Evolutionary conservation across 1,140 invertebrate genomes (phyloP).

Genomic region (Leptinotarsa texana): DNA sequence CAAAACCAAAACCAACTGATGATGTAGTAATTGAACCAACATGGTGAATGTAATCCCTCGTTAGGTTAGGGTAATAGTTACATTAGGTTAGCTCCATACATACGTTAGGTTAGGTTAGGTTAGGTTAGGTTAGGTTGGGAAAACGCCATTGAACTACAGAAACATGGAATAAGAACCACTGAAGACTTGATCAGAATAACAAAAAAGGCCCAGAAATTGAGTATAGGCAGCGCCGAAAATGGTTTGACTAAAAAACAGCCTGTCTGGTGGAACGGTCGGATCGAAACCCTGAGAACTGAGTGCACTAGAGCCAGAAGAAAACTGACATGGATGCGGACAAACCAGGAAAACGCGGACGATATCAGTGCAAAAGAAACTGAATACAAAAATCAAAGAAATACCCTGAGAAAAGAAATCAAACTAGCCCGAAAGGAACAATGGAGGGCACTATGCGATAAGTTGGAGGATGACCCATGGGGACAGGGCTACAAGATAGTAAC

Average conservation of each 20-base stretch:
- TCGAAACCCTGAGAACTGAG: neutral
- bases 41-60: too few relatives aligned
- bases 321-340: neutral
- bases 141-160: neutral
- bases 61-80: too few relatives aligned
- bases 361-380: neutral
- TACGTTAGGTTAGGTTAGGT: too few relatives aligned
- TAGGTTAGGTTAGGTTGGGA: too few relatives aligned
- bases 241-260: neutral
- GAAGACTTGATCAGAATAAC: neutral
- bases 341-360: neutral
- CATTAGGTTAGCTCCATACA: too few relatives aligned
- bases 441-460: neutral
- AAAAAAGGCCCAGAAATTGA: neutral
- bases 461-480: neutral
- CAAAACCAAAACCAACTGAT: too few relatives aligned
- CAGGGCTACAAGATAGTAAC: neutral
- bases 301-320: neutral
- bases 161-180: neutral
- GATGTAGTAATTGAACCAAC: too few relatives aligned
- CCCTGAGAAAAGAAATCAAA: neutral
- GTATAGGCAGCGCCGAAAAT: neutral
- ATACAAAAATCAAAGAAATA: neutral
- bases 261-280: slow-evolving; percentile 4
- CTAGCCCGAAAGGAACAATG: neutral